Percentiles rank a stretch among this genome's conserved stretches.
Conservation (phyloP, 2,888 invertebrate genomes). For the Pegoplata infirma region DNA sequence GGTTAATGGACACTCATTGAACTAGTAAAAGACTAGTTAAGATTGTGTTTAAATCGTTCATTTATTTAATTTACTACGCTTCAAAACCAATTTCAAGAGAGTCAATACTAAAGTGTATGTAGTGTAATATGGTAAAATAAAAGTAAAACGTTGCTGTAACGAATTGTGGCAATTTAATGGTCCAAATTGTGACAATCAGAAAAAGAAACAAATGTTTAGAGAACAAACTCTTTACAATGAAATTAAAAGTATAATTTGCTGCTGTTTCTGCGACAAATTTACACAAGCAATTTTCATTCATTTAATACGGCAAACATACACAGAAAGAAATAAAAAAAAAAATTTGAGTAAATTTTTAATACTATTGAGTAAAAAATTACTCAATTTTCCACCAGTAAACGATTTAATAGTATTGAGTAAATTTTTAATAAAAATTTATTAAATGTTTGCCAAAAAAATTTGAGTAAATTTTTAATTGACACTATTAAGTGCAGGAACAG, state of each 20-base stretch:
- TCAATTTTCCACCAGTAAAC: too few species aligned
- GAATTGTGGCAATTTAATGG: conserved; percentile 76
- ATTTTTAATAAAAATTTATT: too few species aligned
- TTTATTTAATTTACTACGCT: conserved; percentile 44
- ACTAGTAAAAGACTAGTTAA: conserved; percentile 42
- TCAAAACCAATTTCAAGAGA: conserved; percentile 33
- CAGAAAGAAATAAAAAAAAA: too few species aligned
- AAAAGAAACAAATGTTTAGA: background rate
- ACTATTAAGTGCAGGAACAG: too few species aligned
- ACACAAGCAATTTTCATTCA: conserved; percentile 34
- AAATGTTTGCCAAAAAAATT: too few species aligned
- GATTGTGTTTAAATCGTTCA: conserved; percentile 47
- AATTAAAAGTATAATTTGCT: conserved; percentile 2
- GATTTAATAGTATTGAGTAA: too few species aligned
- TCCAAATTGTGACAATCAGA: conserved; percentile 76
- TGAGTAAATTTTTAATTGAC: too few species aligned
- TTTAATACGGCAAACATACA: conserved; percentile 4
- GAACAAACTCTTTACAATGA: conserved; percentile 4
- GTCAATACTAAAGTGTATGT: conserved; percentile 38
- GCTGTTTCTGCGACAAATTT: conserved; percentile 5
- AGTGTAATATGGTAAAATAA: conserved; percentile 25
- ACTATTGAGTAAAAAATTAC: too few species aligned
- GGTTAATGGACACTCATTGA: conserved; percentile 49
- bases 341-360: too few species aligned
- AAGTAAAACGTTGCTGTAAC: conserved; percentile 50